Base-by-base conservation (phyloP, 23 tunicate genomes). In the Trididemnum nubilum region DNA sequence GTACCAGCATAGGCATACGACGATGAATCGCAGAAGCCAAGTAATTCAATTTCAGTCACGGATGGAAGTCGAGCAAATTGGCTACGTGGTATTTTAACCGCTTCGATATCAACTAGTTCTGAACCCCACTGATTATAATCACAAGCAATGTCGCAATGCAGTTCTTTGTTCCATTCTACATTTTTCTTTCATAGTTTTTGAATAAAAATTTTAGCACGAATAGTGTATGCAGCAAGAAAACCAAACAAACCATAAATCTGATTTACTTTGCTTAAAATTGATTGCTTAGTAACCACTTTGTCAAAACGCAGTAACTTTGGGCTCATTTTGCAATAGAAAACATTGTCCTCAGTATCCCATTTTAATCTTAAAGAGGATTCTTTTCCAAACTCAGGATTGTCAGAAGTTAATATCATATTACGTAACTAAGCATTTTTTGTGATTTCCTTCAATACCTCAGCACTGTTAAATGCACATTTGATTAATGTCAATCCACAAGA, bases 201-300 rank as follows among this genome's bases (percentile, higher is more conserved):
- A n/a, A n/a, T n/a, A n/a, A n/a, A n/a, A n/a, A n/a, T n/a, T n/a
- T n/a, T n/a, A n/a, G n/a, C n/a, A n/a, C n/a, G n/a, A n/a, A n/a
- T n/a, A n/a, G n/a, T n/a, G n/a, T n/a, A n/a, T n/a, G n/a, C n/a
- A n/a, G 71, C 71, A 64, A 64, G 31, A 27, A 64, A 64, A 12
- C 71, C 71, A 27, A 64, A 64, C 15, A 64, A 15, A 27, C 22
- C 71, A 27, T 12, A 64, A 27, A 64, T 64, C 7, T 22, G 71
- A 64, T n/a, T 64, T 12, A 64, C 31, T 27, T 64, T 64, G 31
- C 71, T 64, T 25, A 64, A 27, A 7, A 64, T 64, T 7, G 15
- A 12, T 12, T n/a, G 71, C 22, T 64, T 64, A 64, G 71, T 64
- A n/a, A 64, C 71, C 7, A 64, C 22, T n/a, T 64, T 64, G 71